Percentiles rank a stretch among this genome's conserved stretches.
Conservation (phyloP, 2,888 invertebrate species). For the Ectemnius continuus region DNA sequence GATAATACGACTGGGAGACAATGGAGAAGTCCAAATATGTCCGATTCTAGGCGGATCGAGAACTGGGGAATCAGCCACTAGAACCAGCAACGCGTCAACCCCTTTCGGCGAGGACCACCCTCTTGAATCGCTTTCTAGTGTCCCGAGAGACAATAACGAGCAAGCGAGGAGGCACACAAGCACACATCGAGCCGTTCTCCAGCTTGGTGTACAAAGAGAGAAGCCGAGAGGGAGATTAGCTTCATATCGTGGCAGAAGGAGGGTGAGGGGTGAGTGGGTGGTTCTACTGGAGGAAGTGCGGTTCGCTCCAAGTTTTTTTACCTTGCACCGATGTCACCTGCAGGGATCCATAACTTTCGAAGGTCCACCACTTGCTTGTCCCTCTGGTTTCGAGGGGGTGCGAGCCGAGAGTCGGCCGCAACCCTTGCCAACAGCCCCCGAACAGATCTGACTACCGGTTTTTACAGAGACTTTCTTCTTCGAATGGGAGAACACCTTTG, state of each 20-base stretch:
- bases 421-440: conserved; percentile 18
- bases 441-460: conserved; percentile 14
- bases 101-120: conserved; percentile 45
- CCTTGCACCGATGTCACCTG: conserved; percentile 74
- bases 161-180: neutral
- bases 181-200: neutral
- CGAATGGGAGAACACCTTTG: neutral
- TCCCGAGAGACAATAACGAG: conserved; percentile 4
- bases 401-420: conserved; percentile 12
- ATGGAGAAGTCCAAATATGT: too few species aligned
- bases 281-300: neutral
- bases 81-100: too few species aligned
- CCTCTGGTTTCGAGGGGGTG: neutral
- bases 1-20: too few species aligned
- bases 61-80: too few species aligned
- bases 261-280: neutral
- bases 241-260: neutral
- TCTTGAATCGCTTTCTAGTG: conserved; percentile 44
- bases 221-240: neutral
- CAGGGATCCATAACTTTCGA: conserved; percentile 69
- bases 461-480: neutral
- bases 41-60: too few species aligned
- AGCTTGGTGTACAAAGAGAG: neutral
- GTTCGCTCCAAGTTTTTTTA: conserved; percentile 38
- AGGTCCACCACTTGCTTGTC: conserved; percentile 30